Evolutionary conservation across 2,113 vertebrate genomes (phyloP), one percentile per base, ranked within the genome.

Genomic region (Notothenia coriiceps): DNA sequence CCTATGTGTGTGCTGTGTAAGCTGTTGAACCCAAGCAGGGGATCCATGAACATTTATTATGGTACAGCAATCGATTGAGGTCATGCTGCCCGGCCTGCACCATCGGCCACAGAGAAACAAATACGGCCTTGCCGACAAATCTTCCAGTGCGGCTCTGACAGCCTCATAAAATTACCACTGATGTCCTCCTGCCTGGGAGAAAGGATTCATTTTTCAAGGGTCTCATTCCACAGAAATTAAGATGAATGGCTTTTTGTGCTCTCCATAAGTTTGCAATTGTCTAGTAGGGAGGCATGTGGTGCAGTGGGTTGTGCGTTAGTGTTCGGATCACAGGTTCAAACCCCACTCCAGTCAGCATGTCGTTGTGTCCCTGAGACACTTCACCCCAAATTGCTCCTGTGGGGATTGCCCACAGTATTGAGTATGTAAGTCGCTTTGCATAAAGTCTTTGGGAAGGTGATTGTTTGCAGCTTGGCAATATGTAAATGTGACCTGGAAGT

Each of bases 121-220:
- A 92, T 71, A 74, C 12, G 17, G 54, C 43, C 65, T 25, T 9
- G 54, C 52, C 22, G 77, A 74, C 76, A 65, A 73, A 86, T 85
- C 74, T 74, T 71, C 86, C 89, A 88, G 80, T 13, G 79, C 61
- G 1, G 60, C 50, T 10, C 43, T 71, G 86, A 84, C 86, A 86
- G 77, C 60, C 67, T 77, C 77, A 57, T 89, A 77, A 89, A 40
- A 86, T 78, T 14, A 79, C 61, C 40, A 14, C 82, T 75, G 74
- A 79, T 77, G 82, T 79, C 80, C 68, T 72, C 73, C 80, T 63
- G 73, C 72, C 79, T 5, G 18, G 8, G 60, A 86, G 75, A 78
- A 74, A 61, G 64, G 59, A 46, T 70, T 75, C 64, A 51, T 82
- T 70, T 83, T 29, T 40, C 35, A 6, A 40, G 35, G 35, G 35